These are phyloP conservation scores for Serripes groenlandicus DNA, from an alignment of 2,888 invertebrate genomes.

Conservation along the genomic window DNA sequence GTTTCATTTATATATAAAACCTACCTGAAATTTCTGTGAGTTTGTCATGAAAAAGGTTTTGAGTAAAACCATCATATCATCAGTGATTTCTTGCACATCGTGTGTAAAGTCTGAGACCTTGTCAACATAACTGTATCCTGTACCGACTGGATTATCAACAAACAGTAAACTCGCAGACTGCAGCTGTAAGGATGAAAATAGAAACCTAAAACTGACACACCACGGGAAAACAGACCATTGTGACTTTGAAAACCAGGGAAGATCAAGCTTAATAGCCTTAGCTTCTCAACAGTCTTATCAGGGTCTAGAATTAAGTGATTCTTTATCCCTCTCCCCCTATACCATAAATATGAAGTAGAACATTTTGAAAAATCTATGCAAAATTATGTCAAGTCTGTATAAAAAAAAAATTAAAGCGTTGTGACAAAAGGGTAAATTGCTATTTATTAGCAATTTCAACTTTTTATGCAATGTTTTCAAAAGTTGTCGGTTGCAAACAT, in stretches of 20 bases:
- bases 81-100: slow-evolving; percentile 90
- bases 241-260: too few relatives aligned
- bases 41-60: slow-evolving; percentile 90
- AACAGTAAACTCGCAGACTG: slow-evolving; percentile 93
- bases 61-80: slow-evolving; percentile 92
- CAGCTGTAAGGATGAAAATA: slow-evolving; percentile 87
- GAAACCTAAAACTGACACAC: too few relatives aligned
- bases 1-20: too few relatives aligned
- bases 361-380: too few relatives aligned
- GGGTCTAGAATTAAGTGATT: too few relatives aligned
- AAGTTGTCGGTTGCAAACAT: neutral
- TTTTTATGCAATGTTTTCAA: neutral
- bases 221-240: too few relatives aligned
- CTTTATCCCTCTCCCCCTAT: too few relatives aligned
- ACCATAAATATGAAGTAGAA: too few relatives aligned
- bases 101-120: slow-evolving; percentile 87
- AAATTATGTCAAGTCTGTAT: too few relatives aligned
- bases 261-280: too few relatives aligned
- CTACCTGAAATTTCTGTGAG: slow-evolving; percentile 89
- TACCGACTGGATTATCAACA: slow-evolving; percentile 96
- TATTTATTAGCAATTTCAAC: neutral
- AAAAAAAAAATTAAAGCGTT: neutral
- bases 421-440: neutral
- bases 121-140: slow-evolving; percentile 94
- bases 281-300: too few relatives aligned